Evolutionary conservation across 2,797 vertebrate species (phyloP), one percentile per base, ranked within the genome.

Genomic region (Phylloscopus collybita): DNA sequence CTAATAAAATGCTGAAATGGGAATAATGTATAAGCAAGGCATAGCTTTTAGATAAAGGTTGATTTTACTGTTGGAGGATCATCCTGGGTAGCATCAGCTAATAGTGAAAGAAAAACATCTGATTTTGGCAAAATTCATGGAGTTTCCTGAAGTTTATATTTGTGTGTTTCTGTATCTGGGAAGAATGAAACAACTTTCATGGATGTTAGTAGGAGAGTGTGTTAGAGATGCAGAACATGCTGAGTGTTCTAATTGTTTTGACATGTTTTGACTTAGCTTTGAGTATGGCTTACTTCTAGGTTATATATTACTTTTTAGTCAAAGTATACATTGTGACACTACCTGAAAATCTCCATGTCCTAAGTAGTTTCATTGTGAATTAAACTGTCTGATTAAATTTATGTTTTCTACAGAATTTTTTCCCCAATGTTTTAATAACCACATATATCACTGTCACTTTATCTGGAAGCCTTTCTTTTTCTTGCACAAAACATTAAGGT

Each of bases 361-460:
- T 57, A 30, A 44, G 22, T 86, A 66, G 57, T 81, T 87, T 65
- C 1, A 6, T 44, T 86, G 15, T 32, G 2, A 49, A 36, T 92
- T 91, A 72, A 83, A 42, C 8, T 67, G 36, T 59, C 50, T 84
- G 65, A 76, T 89, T 51, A 54, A 62, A 53, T 36, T 51, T 75
- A 16, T 1, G 8, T 64, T 75, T 86, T 89, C 60, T 88, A 27
- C 16, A 47, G 17, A 30, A 5, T 0, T 11, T 66, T 64, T 79
- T 16, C n/a, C 49, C 60, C 18, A 11, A 16, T 86, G 8, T 47
- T 85, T 73, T 88, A 91, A 47, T 86, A 80, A 83, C 76, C 91
- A 74, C 73, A 92, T 93, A 76, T 50, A 78, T 92, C 74, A 49
- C 40, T 90, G 78, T 80, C 80, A 80, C 29, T 93, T 93, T 82